Base-by-base conservation (phyloP, 2,888 invertebrate species). In the Cenopis cana region DNA sequence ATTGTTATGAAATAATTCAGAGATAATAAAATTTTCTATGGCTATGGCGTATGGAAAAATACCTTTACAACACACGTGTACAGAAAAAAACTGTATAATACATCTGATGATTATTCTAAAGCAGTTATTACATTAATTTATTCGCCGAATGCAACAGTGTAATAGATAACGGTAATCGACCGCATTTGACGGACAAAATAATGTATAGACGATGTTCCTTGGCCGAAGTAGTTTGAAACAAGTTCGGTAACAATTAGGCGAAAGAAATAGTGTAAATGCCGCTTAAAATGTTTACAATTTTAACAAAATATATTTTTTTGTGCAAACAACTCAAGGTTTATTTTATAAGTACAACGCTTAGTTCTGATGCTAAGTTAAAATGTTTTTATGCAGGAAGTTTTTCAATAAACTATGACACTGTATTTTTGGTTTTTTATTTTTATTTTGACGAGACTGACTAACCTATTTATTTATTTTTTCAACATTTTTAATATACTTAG, bases 301-400 rank as follows among this genome's bases (percentile, higher is more conserved):
- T 24, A 29, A 17, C 10, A 36, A 38, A 18, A 10, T 8, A 6
- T 18, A 49, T 33, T 38, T 60, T 11, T 50, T 71, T 36, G 66
- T 50, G 18, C 60, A 61, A 66, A 38, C 60, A 17, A 18, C 59
- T 49, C 61, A 54, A 56, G 66, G 41, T 71, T 46, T 71, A 71
- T 67, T 66, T 56, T 67, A 56, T 71, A 71, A 71, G 71, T 71
- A 71, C 71, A 71, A 71, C 61, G 67, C 66, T 71, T 71, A 71
- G 71, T 67, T 67, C 71, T 71, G 71, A 66, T 49, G 71, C 71
- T 71, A 71, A 67, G 71, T 57, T 64, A 54, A 70, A 59, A 60
- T 71, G 65, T 71, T 67, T 66, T 71, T 66, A 71, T 60, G 60
- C 66, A 71, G 57, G 49, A 61, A 67, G 60, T 67, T 71, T 71